These are phyloP conservation scores for Chloroceryle inda DNA, from an alignment of 2,797 vertebrate genomes.

Conservation along the genomic window DNA sequence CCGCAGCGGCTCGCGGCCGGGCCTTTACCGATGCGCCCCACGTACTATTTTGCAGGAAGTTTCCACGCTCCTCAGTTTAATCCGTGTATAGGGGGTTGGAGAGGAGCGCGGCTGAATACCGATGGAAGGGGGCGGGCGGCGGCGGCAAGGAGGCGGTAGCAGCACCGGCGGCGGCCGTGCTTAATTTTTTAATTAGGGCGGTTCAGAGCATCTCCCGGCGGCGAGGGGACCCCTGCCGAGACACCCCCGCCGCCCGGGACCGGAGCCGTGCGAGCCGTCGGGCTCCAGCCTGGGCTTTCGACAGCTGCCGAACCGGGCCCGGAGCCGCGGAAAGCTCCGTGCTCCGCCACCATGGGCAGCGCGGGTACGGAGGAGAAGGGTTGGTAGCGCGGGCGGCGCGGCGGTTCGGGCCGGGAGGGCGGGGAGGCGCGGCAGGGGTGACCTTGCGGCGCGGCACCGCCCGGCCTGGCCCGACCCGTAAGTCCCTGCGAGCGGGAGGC, in stretches of 20 bases:
- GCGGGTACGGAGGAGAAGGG: constrained; percentile 12
- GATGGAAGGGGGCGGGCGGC: constrained; percentile 15
- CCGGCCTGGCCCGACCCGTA: not conserved
- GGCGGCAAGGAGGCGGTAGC: not conserved
- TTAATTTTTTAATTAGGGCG: constrained; percentile 50
- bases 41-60: constrained; percentile 69
- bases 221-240: not conserved
- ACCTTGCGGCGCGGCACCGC: constrained; percentile 9
- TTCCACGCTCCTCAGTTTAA: constrained; percentile 54
- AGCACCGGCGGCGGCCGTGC: not conserved
- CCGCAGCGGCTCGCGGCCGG: not conserved
- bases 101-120: constrained; percentile 21
- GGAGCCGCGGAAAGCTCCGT: constrained; percentile 36
- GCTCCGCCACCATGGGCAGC: constrained; percentile 59
- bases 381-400: constrained; percentile 5
- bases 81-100: not conserved
- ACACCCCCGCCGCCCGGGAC: not conserved
- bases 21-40: constrained; percentile 57
- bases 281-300: not conserved
- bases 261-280: not conserved
- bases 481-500: not conserved
- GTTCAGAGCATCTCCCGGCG: constrained; percentile 44
- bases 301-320: not conserved
- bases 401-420: not conserved
- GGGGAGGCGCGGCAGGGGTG: not conserved